Conservation (phyloP, 2,113 vertebrate genomes). For the Atlantisia rogersi region DNA sequence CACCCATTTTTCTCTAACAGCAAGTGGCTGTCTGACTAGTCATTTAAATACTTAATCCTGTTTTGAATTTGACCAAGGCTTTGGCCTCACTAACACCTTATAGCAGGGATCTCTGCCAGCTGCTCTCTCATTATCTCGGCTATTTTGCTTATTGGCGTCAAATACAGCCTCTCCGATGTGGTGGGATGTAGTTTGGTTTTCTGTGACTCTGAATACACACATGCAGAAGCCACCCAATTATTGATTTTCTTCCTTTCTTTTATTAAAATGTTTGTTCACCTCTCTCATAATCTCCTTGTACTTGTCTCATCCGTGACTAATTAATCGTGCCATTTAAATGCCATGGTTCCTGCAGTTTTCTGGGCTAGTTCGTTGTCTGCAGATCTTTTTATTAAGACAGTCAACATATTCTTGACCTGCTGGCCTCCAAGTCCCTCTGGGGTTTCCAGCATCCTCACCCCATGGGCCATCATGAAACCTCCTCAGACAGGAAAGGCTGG, state of each 20-base stretch:
- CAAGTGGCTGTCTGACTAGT: neutral
- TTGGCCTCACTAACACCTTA: neutral
- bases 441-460: neutral
- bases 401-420: neutral
- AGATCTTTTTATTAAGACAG: neutral
- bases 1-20: neutral
- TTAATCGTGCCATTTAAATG: neutral
- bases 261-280: neutral
- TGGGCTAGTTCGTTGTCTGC: neutral
- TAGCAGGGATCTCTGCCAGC: neutral
- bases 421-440: neutral
- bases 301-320: neutral
- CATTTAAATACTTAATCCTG: neutral
- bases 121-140: neutral
- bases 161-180: neutral
- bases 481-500: neutral
- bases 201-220: neutral
- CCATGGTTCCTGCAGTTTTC: neutral
- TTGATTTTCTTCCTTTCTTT: neutral
- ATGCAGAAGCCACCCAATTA: neutral
- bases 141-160: neutral
- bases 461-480: neutral
- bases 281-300: neutral
- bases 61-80: neutral
- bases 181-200: neutral